Conservation (phyloP, 1,140 invertebrate species). For the Lepidurus apus region DNA sequence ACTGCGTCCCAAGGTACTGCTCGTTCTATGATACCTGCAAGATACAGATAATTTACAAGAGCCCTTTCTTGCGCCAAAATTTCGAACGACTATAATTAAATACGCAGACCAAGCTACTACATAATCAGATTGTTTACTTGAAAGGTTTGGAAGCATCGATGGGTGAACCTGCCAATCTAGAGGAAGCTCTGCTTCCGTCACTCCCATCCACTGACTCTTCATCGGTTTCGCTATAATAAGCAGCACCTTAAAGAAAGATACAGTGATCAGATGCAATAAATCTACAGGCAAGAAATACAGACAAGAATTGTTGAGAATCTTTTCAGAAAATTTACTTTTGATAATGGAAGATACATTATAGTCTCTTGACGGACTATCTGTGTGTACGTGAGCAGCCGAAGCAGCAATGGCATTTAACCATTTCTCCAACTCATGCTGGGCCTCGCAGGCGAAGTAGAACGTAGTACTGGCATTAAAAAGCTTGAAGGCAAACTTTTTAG, state of each 20-base stretch:
- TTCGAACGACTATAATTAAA: not conserved
- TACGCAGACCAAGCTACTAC: not conserved
- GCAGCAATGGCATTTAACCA: constrained; percentile 52
- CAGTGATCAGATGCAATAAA: not conserved
- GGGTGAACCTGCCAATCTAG: not conserved
- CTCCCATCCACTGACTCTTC: constrained; percentile 57
- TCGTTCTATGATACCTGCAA: not conserved
- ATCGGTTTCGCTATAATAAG: constrained; percentile 74
- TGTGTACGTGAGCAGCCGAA: constrained; percentile 33
- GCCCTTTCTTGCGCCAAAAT: not conserved
- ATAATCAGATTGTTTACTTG: not conserved
- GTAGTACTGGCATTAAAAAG: constrained; percentile 80
- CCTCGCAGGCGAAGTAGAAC: constrained; percentile 84
- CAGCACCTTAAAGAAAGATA: constrained; percentile 39
- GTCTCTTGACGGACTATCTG: constrained; percentile 32
- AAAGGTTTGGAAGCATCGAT: not conserved
- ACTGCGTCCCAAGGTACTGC: constrained; percentile 46
- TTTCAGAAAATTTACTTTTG: not conserved
- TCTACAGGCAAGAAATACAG: not conserved
- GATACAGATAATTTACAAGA: not conserved
- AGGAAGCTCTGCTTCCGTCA: constrained; percentile 43
- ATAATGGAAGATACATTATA: constrained; percentile 1
- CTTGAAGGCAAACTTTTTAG: constrained; percentile 76
- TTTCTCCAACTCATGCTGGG: constrained; percentile 60
- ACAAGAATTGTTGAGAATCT: not conserved